Evolutionary conservation across 2,888 invertebrate genomes (phyloP).

Genomic region (Trissoscelio sp.): DNA sequence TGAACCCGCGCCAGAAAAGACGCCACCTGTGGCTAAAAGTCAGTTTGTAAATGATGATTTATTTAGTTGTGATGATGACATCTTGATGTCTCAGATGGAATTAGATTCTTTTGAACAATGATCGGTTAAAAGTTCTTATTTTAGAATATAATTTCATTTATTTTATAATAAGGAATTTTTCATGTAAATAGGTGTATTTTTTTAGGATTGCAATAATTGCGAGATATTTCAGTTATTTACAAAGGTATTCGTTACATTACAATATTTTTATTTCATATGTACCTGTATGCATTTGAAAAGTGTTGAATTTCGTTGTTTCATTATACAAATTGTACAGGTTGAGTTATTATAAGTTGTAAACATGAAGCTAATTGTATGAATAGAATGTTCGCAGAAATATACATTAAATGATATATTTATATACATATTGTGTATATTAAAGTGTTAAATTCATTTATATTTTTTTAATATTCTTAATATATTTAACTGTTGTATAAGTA

Average conservation of each 20-base stretch:
- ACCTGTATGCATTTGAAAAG: neutral
- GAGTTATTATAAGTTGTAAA: neutral
- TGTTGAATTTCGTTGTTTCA: neutral
- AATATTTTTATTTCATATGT: neutral
- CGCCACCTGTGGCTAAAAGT: neutral
- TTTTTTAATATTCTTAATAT: no score
- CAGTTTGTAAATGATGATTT: constrained; percentile 26
- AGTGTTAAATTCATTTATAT: no score
- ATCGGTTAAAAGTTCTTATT: neutral
- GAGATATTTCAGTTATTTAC: neutral
- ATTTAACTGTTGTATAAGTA: no score
- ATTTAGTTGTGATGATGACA: constrained; percentile 73
- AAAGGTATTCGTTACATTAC: neutral
- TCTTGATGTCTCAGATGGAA: constrained; percentile 78
- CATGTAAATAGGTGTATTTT: neutral
- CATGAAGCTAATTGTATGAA: neutral
- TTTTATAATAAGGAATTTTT: neutral
- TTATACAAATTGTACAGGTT: neutral
- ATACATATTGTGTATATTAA: neutral
- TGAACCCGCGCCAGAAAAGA: neutral
- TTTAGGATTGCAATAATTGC: neutral
- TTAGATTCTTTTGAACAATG: constrained; percentile 69
- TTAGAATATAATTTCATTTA: neutral
- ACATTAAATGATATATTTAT: neutral
- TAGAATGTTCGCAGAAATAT: no score